A percentile compares a stretch with the other conserved stretches of the same genome.
Evolutionary conservation across 2,888 invertebrate genomes (phyloP).

Genomic region (Microplitis deprimator): DNA sequence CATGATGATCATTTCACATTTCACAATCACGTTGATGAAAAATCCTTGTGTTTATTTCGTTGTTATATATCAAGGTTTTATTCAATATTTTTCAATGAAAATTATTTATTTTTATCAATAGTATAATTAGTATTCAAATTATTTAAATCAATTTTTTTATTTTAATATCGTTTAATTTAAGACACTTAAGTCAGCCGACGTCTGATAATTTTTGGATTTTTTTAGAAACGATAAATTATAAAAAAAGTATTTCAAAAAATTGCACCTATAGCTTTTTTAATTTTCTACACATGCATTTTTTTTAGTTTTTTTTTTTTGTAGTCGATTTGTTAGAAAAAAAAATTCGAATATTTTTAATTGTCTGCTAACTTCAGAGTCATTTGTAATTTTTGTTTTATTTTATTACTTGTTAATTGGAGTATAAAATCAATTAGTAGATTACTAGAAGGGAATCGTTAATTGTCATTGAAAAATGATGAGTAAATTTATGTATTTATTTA

Average conservation of each 20-base stretch:
- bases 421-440: neutral
- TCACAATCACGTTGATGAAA: slow-evolving; percentile 21
- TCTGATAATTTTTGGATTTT: too few relatives aligned
- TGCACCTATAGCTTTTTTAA: too few relatives aligned
- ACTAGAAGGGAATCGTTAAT: neutral
- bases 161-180: neutral
- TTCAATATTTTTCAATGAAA: neutral
- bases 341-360: too few relatives aligned
- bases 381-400: neutral
- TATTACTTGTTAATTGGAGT: neutral
- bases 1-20: slow-evolving; percentile 16
- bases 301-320: too few relatives aligned
- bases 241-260: too few relatives aligned
- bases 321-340: too few relatives aligned
- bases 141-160: neutral
- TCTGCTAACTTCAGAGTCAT: neutral
- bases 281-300: too few relatives aligned
- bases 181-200: too few relatives aligned
- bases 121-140: too few relatives aligned
- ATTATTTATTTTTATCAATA: neutral
- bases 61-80: neutral
- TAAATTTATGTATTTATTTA: neutral
- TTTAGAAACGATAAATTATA: too few relatives aligned
- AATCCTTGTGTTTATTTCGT: slow-evolving; percentile 22
- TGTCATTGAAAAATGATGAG: neutral